These are phyloP conservation scores for Melanogrammus aeglefinus DNA, from an alignment of 2,797 vertebrate genomes.

Conservation along the genomic window DNA sequence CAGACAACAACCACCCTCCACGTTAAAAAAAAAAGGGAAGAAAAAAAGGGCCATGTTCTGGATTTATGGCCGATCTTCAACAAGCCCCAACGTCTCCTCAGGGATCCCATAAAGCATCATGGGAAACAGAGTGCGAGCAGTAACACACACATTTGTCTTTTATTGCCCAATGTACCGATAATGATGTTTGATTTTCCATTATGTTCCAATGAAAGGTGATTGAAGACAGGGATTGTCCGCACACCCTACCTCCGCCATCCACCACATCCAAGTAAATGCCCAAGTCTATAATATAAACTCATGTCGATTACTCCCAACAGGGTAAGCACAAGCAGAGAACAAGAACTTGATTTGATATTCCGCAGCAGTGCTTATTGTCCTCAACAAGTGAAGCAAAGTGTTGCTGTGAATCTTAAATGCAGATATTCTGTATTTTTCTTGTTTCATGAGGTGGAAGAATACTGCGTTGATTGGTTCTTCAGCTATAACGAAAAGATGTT, in stretches of 20 bases:
- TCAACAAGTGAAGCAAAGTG: slow-evolving; percentile 53
- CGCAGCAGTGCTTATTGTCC: slow-evolving; percentile 51
- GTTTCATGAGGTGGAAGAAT: background rate
- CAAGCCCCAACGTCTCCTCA: slow-evolving; percentile 58
- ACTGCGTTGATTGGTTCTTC: slow-evolving; percentile 12
- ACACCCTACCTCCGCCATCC: slow-evolving; percentile 13
- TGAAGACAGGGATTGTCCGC: slow-evolving; percentile 21
- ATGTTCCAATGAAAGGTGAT: slow-evolving; percentile 63
- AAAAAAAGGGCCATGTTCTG: slow-evolving; percentile 46
- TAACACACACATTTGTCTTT: slow-evolving; percentile 60
- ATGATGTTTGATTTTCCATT: slow-evolving; percentile 76
- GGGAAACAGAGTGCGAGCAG: slow-evolving; percentile 63
- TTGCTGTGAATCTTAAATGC: slow-evolving; percentile 42
- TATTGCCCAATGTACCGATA: slow-evolving; percentile 69
- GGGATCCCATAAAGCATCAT: slow-evolving; percentile 66
- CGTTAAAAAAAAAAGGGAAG: slow-evolving; percentile 41
- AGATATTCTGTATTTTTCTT: slow-evolving; percentile 44
- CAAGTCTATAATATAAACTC: slow-evolving; percentile 46
- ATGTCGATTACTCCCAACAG: slow-evolving; percentile 42
- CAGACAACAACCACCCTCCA: slow-evolving; percentile 60
- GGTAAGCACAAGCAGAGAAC: slow-evolving; percentile 28
- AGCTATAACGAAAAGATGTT: slow-evolving; percentile 51
- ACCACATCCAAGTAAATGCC: slow-evolving; percentile 49
- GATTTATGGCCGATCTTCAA: slow-evolving; percentile 62
- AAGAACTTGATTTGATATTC: background rate